Base-by-base conservation (phyloP, 92 coral and sea anemone genomes). In the Blastomussa wellsi region DNA sequence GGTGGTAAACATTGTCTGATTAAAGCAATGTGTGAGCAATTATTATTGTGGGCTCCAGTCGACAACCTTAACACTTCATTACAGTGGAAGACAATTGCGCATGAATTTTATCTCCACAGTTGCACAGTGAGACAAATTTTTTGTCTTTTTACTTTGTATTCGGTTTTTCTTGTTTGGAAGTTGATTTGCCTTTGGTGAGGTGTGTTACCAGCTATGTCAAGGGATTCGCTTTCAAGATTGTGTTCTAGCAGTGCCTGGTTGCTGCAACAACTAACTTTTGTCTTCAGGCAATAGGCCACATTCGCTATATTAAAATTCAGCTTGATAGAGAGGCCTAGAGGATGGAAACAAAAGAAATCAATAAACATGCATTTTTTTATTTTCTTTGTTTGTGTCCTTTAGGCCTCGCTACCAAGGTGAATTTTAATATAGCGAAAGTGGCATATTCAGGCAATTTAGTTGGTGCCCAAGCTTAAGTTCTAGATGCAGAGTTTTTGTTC, bases 21-120 rank as follows among this genome's bases (percentile, higher is more conserved):
- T 8, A 74, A 82, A 86, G 89, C 93, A 94, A 94, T 94, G 93
- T 94, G 98, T 94, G 98, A 94, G 98, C 98, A 94, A 94, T 80
- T 90, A 88, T 88, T 91, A 70, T 89, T 80, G 84, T 80, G 84
- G 95, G 81, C 81, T 87, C 84, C 87, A 78, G 82, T 88, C 95
- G 88, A 91, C 89, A 90, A 86, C 89, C 89, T 62, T 92, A 89
- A 92, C 98, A 84, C 95, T 92, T 91, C 97, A 89, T 90, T 94
- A 94, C 98, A 88, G 95, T 94, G 98, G 98, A 94, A 92, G 98
- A 92, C 93, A 94, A 88, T 94, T 94, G 92, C 95, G 98, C 95
- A 94, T 94, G 98, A 94, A 92, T 94, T 94, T 92, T 91, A 88
- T 85, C 95, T 90, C 90, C 95, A 92, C 93, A 93, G 93, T 74